phyloP scores from a whole-genome alignment of 1,140 invertebrate genomes.

The Aphis gossypii region DNA sequence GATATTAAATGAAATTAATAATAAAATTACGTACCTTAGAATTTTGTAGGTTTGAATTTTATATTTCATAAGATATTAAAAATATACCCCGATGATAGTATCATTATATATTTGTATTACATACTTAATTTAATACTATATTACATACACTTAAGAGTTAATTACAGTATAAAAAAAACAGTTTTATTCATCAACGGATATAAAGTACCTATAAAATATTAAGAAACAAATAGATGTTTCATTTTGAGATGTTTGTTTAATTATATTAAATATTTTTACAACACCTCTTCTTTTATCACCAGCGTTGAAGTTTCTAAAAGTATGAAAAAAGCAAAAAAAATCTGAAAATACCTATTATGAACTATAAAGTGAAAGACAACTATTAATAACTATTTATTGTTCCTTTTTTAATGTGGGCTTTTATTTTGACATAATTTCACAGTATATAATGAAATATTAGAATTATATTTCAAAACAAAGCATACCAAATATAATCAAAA shows the following conservation, averaged over 20 bases:
- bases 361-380: background rate
- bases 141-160: background rate
- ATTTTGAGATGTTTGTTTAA: background rate
- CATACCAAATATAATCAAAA: background rate
- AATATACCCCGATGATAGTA: no score
- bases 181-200: background rate
- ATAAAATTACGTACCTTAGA: no score
- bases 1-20: no score
- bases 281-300: background rate
- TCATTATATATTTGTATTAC: no score
- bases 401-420: background rate
- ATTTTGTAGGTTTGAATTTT: no score
- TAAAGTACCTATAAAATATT: background rate
- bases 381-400: no score
- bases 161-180: background rate
- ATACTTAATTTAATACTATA: no score
- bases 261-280: background rate
- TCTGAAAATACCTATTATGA: background rate
- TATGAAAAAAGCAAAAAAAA: background rate
- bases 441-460: background rate
- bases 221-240: background rate
- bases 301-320: conserved; percentile 40
- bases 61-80: no score
- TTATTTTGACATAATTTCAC: background rate
- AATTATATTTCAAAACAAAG: background rate